Percentiles rank a stretch among this genome's conserved stretches.
Conservation (phyloP, 2,113 vertebrate genomes). For the Pelusios castaneus region DNA sequence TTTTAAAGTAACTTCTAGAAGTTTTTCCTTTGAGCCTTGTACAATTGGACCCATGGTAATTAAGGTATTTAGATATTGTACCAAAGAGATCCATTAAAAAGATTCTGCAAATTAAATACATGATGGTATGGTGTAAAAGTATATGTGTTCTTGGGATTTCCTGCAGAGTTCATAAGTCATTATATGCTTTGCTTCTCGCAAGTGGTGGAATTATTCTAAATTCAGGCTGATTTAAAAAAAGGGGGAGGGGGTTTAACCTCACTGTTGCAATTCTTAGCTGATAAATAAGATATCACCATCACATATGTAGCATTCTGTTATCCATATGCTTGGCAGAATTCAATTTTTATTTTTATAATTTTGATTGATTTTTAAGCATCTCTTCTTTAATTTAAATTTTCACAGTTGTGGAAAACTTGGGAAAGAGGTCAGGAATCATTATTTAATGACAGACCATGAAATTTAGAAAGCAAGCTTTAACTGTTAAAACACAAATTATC, state of each 20-base stretch:
- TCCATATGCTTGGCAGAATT: background rate
- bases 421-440: background rate
- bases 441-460: background rate
- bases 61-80: background rate
- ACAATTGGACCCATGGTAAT: background rate
- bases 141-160: background rate
- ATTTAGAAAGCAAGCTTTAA: background rate
- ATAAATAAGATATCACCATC: background rate
- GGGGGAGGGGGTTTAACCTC: too few species aligned
- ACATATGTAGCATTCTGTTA: background rate
- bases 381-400: background rate
- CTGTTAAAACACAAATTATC: background rate
- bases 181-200: background rate
- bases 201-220: too few species aligned
- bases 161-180: background rate
- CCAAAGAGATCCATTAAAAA: conserved; percentile 7
- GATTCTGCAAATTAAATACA: rapidly evolving
- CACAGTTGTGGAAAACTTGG: background rate
- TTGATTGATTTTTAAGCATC: background rate
- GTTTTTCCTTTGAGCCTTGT: background rate
- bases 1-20: background rate
- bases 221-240: too few species aligned
- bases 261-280: background rate
- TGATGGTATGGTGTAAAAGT: background rate
- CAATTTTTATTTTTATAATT: background rate